Evolutionary conservation across 2,888 invertebrate genomes (phyloP), one percentile per base, ranked within the genome.

Genomic region (Microctonus brassicae): DNA sequence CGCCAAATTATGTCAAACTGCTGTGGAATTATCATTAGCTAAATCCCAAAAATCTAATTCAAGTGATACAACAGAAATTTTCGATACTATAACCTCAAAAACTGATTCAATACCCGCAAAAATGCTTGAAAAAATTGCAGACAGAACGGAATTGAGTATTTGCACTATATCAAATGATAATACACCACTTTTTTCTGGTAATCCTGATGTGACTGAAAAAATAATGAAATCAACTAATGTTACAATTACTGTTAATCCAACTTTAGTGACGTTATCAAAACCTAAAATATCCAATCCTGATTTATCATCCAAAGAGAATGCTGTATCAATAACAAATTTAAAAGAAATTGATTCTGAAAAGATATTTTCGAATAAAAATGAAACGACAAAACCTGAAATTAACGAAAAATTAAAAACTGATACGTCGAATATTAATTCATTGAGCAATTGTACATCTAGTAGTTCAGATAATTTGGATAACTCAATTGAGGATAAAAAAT

Each of bases 241-340:
- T 55, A 55, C 80, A 9, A 57, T 80, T 29, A 76, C 57, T 33
- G 81, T 82, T 4, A 83, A 84, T 60, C 79, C 83, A 1, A 83
- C 85, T 0, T 82, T 83, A 1, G 81, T 83, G 0, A 81, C 83
- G 11, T 55, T 83, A 47, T 77, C 81, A 0, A 79, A 80, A 20
- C 81, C 85, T 3, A 85, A 86, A 75, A 80, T 83, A 80, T 80
- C 83, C 0, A 77, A 82, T 60, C 78, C 79, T 0, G 86, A 85
- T 26, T 73, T 83, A 10, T 73, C 81, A 0, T 76, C 78, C 13
- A 82, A 77, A 29, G 77, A 79, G 10, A 68, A 53, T 34, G 24
- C 20, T 13, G 10, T 34, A 11, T 34, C 55, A 47, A 20, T 29
- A 26, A 58, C 57, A 13, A 70, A 73, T 47, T 33, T 39, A 22